Conservation (phyloP, 2,113 vertebrate genomes). For the Scomber japonicus region DNA sequence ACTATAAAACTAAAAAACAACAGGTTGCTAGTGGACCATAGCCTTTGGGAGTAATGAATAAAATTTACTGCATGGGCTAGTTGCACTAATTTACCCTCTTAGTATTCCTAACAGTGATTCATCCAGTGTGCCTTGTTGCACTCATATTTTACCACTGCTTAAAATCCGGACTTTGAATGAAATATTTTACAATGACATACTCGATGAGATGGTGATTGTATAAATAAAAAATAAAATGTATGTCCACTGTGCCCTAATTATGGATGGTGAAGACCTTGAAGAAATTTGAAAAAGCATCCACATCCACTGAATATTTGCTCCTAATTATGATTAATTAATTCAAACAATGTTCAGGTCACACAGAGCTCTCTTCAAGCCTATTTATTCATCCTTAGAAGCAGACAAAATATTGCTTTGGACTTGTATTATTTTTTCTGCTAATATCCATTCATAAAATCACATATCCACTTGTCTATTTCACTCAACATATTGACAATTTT, state of each 20-base stretch:
- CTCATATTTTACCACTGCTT: neutral
- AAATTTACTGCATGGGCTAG: neutral
- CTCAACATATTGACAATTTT: neutral
- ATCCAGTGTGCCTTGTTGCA: conserved; percentile 5
- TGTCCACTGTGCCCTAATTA: neutral
- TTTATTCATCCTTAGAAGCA: neutral
- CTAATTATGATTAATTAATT: conserved; percentile 13
- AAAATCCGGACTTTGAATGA: neutral
- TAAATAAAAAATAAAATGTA: neutral
- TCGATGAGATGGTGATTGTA: neutral
- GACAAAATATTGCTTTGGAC: neutral
- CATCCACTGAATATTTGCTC: neutral
- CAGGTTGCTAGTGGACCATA: neutral
- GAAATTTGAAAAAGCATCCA: neutral
- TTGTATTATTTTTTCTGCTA: neutral
- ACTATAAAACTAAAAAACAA: conserved; percentile 4
- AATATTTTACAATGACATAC: neutral
- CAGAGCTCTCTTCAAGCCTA: conserved; percentile 3
- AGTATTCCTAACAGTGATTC: conserved; percentile 13
- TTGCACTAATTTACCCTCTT: conserved; percentile 6
- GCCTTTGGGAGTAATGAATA: neutral
- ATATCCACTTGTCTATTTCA: neutral
- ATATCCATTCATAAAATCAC: neutral
- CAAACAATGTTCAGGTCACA: neutral
- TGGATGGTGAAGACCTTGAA: neutral